phyloP scores from a whole-genome alignment of 2,888 invertebrate species.

The Diarsia mendica region DNA sequence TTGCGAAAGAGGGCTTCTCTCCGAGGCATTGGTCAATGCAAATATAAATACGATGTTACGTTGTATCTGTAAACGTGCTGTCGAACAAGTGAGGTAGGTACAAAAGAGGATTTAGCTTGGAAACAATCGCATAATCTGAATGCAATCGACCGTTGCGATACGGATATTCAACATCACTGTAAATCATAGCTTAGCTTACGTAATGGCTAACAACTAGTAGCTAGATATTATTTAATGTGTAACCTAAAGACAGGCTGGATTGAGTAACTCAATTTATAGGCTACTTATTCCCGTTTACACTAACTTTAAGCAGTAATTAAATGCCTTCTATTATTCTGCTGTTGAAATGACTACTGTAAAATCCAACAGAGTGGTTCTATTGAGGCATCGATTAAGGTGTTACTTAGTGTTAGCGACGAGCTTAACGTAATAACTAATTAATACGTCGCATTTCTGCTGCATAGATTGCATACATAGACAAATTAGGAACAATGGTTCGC shows the following conservation, averaged over 20 bases:
- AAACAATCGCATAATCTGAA: constrained; percentile 54
- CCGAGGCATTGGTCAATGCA: not conserved
- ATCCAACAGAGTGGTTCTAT: not conserved
- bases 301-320: not conserved
- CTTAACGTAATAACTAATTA: constrained; percentile 15
- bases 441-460: constrained; percentile 8
- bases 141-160: constrained; percentile 55
- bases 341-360: not conserved
- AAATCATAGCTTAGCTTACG: constrained; percentile 48
- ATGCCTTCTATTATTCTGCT: not conserved
- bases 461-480: constrained; percentile 24
- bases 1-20: not conserved
- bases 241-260: constrained; percentile 21
- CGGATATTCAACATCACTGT: constrained; percentile 52
- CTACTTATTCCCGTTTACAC: not conserved
- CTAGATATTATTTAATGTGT: constrained; percentile 41
- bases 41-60: not conserved
- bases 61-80: constrained; percentile 1
- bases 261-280: constrained; percentile 38
- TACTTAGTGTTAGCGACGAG: not conserved
- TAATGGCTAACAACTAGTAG: constrained; percentile 22
- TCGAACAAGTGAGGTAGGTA: constrained; percentile 13
- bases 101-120: constrained; percentile 32
- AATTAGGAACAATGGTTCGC: constrained; percentile 25
- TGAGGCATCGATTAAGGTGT: not conserved